Conservation (phyloP, 2,888 invertebrate genomes). For the Congeria kusceri region DNA sequence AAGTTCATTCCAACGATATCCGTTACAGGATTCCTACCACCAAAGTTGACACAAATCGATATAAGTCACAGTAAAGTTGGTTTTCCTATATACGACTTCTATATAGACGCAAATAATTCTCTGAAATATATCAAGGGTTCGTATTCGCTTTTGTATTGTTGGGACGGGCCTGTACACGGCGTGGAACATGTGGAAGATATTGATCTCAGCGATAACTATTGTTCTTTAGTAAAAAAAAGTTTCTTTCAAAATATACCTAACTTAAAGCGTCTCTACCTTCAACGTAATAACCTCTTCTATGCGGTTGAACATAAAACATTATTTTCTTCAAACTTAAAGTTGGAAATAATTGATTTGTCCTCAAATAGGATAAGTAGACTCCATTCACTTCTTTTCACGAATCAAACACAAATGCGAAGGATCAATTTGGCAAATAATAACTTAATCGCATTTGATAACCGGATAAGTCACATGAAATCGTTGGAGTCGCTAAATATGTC, state of each 20-base stretch:
- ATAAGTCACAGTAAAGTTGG: slow-evolving; percentile 35
- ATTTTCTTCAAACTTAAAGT: slow-evolving; percentile 5
- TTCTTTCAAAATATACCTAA: neutral
- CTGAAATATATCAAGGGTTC: slow-evolving; percentile 22
- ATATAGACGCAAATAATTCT: slow-evolving; percentile 4
- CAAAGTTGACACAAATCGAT: slow-evolving; percentile 17
- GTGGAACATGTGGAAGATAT: slow-evolving; percentile 27
- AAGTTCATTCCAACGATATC: slow-evolving; percentile 6
- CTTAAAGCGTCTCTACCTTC: slow-evolving; percentile 10
- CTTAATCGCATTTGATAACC: slow-evolving; percentile 21
- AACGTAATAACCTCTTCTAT: slow-evolving; percentile 14
- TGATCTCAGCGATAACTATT: slow-evolving; percentile 33
- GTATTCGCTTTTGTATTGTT: slow-evolving; percentile 32
- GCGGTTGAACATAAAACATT: slow-evolving; percentile 11
- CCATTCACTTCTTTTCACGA: slow-evolving; percentile 15
- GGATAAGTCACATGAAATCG: slow-evolving; percentile 25
- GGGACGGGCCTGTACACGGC: slow-evolving; percentile 42
- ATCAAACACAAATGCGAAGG: slow-evolving; percentile 2
- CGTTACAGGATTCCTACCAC: slow-evolving; percentile 29
- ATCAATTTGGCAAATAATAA: slow-evolving; percentile 16
- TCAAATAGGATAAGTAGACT: slow-evolving; percentile 21
- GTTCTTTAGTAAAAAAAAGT: neutral
- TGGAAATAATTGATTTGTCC: slow-evolving; percentile 27
- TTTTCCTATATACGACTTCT: slow-evolving; percentile 28
- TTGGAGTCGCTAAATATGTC: slow-evolving; percentile 22